A percentile compares a stretch with the other conserved stretches of the same genome.
Evolutionary conservation across 1,140 invertebrate species (phyloP).

Genomic region (Euglossa dilemma): DNA sequence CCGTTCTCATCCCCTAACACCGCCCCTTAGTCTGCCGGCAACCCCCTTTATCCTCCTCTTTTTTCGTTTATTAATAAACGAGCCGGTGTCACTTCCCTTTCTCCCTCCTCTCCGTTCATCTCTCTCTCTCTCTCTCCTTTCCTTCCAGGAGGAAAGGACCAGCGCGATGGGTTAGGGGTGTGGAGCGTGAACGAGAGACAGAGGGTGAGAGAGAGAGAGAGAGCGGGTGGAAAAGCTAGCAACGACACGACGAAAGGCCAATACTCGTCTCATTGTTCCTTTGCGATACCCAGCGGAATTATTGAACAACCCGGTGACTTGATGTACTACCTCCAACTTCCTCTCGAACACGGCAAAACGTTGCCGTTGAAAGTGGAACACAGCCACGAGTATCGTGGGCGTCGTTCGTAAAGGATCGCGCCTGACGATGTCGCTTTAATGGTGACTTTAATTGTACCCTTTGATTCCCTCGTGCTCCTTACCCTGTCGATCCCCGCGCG

Average conservation of each 20-base stretch:
- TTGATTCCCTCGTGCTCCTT: neutral
- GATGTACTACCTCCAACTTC: constrained; percentile 16
- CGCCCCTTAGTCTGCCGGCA: too few relatives aligned
- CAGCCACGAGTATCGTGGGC: neutral
- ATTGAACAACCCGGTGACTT: constrained; percentile 26
- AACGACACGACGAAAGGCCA: constrained; percentile 23
- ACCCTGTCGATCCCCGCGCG: neutral
- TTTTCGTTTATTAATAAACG: constrained; percentile 67
- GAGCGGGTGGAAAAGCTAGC: neutral
- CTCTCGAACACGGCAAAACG: constrained; percentile 18
- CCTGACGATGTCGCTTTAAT: constrained; percentile 6
- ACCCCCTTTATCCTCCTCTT: constrained; percentile 8
- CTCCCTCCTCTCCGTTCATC: neutral
- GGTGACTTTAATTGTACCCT: constrained; percentile 26
- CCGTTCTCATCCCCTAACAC: neutral
- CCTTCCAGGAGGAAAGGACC: neutral
- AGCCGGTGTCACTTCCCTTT: constrained; percentile 31
- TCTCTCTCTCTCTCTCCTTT: neutral
- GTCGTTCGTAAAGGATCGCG: neutral
- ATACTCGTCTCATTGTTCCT: constrained; percentile 31
- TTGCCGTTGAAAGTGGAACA: constrained; percentile 6
- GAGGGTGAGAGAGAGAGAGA: neutral
- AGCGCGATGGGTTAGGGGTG: too few relatives aligned
- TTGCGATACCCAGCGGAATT: constrained; percentile 29
- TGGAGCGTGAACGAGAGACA: too few relatives aligned